Base-by-base conservation (phyloP, 2,797 vertebrate species). In the Platalea minor region DNA sequence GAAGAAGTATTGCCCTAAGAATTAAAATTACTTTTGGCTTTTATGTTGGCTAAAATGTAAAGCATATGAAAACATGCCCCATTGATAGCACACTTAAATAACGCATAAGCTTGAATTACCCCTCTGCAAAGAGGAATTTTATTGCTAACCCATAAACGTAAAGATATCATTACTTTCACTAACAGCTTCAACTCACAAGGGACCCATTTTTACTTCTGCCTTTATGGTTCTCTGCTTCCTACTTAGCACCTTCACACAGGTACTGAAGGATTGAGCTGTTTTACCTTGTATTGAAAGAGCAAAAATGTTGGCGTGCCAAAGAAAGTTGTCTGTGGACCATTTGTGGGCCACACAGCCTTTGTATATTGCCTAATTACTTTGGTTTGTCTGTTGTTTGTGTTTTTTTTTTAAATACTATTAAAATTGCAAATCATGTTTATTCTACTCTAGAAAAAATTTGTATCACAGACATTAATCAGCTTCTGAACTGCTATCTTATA, bases 151-250 rank as follows among this genome's bases (percentile, higher is more conserved):
- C 76, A 76, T 85, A 91, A 95, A 95, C 0, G 11, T 61, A 88
- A 93, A 92, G 83, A 63, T 87, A 95, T 61, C 78, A 92, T 95
- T 92, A 92, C 93, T 93, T 95, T 74, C 91, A 86, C 82, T 96
- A 94, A 93, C 43, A 76, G 92, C 79, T 95, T 95, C 56, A 63
- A 68, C n/a, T 88, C 96, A 86, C 65, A 84, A 33, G 82, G 67
- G 89, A 89, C 67, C 15, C 54, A 88, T 88, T 91, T 94, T 67
- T 39, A 88, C 82, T 79, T 86, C 73, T 89, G 69, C 59, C 43
- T 94, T 95, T 94, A 95, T 24, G 15, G 67, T 61, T 63, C 76
- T 95, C 65, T 65, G 51, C 39, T 64, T 94, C 69, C 63, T 61
- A 67, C n/a, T 83, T 85, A 46, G 82, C 64, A 77, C 69, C 65